Percentiles rank a stretch among this genome's conserved stretches.
These are phyloP conservation scores for Crossaster papposus DNA, from an alignment of 53 echinoderm and acorn worm species.

Conservation along the genomic window DNA sequence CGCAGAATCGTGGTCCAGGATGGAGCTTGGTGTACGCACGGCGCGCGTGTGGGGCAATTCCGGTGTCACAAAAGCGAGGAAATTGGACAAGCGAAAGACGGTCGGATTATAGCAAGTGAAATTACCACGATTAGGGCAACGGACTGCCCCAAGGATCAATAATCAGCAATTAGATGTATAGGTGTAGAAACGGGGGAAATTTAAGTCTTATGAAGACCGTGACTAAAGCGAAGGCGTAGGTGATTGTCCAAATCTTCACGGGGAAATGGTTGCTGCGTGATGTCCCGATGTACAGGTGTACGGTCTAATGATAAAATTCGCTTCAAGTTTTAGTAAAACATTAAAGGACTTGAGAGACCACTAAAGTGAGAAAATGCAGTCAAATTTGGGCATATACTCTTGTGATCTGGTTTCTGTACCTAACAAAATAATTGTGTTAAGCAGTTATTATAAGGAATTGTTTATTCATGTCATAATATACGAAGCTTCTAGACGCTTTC, in stretches of 20 bases:
- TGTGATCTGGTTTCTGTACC: no score
- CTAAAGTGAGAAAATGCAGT: no score
- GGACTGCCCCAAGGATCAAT: conserved; percentile 4
- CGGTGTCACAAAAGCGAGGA: neutral
- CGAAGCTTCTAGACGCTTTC: no score
- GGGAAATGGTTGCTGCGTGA: neutral
- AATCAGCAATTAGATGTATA: conserved; percentile 13
- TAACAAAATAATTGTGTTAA: no score
- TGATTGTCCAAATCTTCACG: neutral
- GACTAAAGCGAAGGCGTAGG: neutral
- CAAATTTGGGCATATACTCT: no score
- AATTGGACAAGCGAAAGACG: conserved; percentile 32
- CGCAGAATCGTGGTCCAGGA: neutral
- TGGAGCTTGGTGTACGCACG: neutral
- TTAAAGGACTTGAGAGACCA: no score
- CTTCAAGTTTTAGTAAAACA: no score
- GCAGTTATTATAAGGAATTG: no score
- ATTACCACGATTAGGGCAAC: conserved; percentile 8
- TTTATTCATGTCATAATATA: no score
- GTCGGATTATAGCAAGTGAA: conserved; percentile 18
- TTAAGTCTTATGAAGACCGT: neutral
- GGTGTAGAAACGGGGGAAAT: neutral
- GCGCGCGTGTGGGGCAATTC: neutral
- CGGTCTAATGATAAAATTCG: no score
- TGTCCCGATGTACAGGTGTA: neutral